Base-by-base conservation (phyloP, 2,888 invertebrate genomes). In the Cylloceria caligata region DNA sequence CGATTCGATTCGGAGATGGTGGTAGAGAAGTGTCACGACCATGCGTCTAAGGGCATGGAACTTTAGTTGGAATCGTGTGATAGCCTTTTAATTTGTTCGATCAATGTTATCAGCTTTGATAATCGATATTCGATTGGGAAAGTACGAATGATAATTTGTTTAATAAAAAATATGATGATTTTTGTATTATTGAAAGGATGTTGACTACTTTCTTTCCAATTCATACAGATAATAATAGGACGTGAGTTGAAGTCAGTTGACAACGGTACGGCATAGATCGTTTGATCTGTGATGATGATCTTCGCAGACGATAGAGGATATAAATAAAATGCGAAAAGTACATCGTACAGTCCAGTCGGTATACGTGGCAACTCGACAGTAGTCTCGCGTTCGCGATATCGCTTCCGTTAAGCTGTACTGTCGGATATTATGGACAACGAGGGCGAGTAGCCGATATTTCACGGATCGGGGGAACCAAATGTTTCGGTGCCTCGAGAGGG, bases 401-500 rank as follows among this genome's bases (percentile, higher is more conserved):
- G 27, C 36, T 52, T 19, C 21, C 36, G 39, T 71, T 42, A 30
- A 71, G 27, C 71, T 42, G 71, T 42, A 42, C 27, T 30, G 42
- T 42, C 19, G 57, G 57, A 30, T 71, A 57, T 27, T 42, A 39
- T 11, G 24, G 42, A 42, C 55, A 71, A 57, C 30, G 42, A 24
- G 42, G 55, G 24, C 57, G 71, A 71, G 57, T 57, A 16, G 30
- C 39, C 19, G 71, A 71, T 42, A 71, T 71, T 71, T 57, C 27
- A 57, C 57, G 55, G 71, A 71, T 57, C 60, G 34, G 45, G 60
- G 7, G 11, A 30, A 69, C 60, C 19, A 42, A 72, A 60, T 72
- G 71, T 72, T 72, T 72, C 21, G 60, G 45, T 60, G 60, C 71
- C 71, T 72, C 60, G 42, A 57, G 30, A 69, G 60, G 30, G 71